Conservation (phyloP, 2,113 vertebrate species). For the Pteropus alecto region DNA sequence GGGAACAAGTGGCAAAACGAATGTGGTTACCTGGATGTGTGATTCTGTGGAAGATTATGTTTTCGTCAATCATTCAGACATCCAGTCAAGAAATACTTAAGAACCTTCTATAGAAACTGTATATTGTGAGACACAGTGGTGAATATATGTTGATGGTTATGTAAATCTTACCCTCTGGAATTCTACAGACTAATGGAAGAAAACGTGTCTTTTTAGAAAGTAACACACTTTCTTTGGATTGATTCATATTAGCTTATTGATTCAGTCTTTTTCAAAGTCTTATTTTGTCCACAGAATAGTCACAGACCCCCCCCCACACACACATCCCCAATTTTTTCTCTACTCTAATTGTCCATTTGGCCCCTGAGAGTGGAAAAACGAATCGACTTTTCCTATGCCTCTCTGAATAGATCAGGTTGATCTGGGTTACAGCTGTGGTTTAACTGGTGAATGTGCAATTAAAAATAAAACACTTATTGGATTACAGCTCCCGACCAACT, state of each 20-base stretch:
- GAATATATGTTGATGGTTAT: background rate
- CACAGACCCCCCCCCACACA: background rate
- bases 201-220: slow-evolving; percentile 38
- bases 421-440: slow-evolving; percentile 77
- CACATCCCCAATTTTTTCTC: slow-evolving; percentile 38
- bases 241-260: slow-evolving; percentile 73
- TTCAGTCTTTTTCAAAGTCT: slow-evolving; percentile 67
- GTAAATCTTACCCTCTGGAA: background rate
- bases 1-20: background rate
- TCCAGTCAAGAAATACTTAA: background rate
- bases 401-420: slow-evolving; percentile 78
- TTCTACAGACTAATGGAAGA: background rate
- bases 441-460: slow-evolving; percentile 68
- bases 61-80: background rate
- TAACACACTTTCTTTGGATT: slow-evolving; percentile 52
- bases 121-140: background rate
- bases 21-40: background rate
- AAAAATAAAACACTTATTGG: slow-evolving; percentile 70
- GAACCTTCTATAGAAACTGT: background rate
- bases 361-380: slow-evolving; percentile 83
- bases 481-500: slow-evolving; percentile 65
- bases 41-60: background rate
- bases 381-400: slow-evolving; percentile 83
- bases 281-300: slow-evolving; percentile 74
- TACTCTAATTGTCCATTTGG: slow-evolving; percentile 73